Conservation (phyloP, 2,888 invertebrate species). For the Byasa hedistus region DNA sequence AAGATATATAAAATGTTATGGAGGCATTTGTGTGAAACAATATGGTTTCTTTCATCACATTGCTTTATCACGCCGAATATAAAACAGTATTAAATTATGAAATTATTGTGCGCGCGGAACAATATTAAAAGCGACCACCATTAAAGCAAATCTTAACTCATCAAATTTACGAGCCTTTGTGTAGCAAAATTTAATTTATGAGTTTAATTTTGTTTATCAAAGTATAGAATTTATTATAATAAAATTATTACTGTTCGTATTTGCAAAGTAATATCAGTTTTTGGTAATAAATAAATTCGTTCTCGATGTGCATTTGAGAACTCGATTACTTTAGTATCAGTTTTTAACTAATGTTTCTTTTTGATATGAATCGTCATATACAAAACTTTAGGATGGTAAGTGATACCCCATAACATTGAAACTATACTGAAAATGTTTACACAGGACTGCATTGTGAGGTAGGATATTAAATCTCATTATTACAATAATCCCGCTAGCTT, state of each 20-base stretch:
- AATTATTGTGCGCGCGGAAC: conserved; percentile 15
- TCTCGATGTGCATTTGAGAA: not conserved
- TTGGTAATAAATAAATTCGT: not conserved
- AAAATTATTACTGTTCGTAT: no score
- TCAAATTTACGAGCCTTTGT: conserved; percentile 24
- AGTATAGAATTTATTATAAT: not conserved
- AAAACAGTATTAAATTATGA: conserved; percentile 20
- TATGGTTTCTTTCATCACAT: not conserved
- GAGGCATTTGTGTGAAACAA: not conserved
- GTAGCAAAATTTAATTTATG: conserved; percentile 18
- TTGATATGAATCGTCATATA: no score
- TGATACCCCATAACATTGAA: no score
- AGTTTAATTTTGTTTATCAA: not conserved
- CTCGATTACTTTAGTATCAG: not conserved
- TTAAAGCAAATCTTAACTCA: conserved; percentile 14
- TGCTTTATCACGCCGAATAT: conserved; percentile 5
- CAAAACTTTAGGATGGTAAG: no score
- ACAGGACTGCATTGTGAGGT: no score
- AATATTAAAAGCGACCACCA: conserved; percentile 11
- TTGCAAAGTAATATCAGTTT: no score
- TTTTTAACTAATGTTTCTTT: no score
- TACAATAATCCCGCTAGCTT: no score
- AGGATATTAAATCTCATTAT: no score
- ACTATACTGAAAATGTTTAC: no score
- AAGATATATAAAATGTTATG: not conserved